Base-by-base conservation (phyloP, 2,797 vertebrate genomes). In the Antrozous pallidus region DNA sequence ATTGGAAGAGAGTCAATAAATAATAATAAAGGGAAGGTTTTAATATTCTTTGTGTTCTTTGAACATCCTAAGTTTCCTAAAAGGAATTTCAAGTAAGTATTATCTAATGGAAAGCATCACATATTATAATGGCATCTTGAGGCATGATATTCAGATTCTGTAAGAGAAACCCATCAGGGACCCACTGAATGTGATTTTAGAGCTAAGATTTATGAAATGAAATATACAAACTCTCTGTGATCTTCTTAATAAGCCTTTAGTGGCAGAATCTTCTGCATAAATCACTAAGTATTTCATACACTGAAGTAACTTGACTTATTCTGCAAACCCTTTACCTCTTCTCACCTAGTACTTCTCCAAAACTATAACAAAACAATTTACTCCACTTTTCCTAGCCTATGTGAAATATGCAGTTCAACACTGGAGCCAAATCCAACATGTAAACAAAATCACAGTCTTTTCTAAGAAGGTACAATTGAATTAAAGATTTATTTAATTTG, bases 1-100 rank as follows among this genome's bases (percentile, higher is more conserved):
- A 9, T 96, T 90, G 78, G 71, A 93, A 96, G 79, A 97, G 8
- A 65, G 83, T 63, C 87, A 92, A 95, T 90, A 93, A 96, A 96
- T 95, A 96, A 91, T 96, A 92, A 88, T 69, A 95, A 95, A 78
- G 28, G 54, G 88, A 90, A 93, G 40, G 63, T 88, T 67, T 79
- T 73, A 91, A 83, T 86, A 88, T 82, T 40, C 16, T 94, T 84
- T 94, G 9, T 82, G 74, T 94, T 85, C 51, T 81, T 92, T 88
- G 63, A 95, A 87, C 10, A 96, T 74, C 17, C 85, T 65, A 75
- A 88, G 86, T 85, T 90, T 78, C 78, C 36, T 85, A 69, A 94
- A 93, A 90, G 14, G 14, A 84, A 12, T 77, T 84, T 88, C 45
- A 92, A 93, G 49, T 86, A 91, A 82, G 22, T 91, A 70, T 65